These are phyloP conservation scores for Smutsia temminckii DNA, from an alignment of 2,797 vertebrate species.

Conservation along the genomic window DNA sequence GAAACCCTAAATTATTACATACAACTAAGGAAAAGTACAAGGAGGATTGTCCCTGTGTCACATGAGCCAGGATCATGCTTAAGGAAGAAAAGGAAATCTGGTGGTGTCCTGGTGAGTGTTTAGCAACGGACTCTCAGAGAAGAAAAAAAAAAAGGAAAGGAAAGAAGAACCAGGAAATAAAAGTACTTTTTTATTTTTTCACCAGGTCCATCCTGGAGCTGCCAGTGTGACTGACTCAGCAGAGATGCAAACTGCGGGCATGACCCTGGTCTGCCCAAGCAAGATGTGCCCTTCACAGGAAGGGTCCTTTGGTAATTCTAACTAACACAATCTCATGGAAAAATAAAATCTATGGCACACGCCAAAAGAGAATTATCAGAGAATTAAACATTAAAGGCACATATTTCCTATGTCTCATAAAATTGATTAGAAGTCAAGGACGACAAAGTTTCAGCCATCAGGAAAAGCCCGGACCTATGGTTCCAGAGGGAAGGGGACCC, in stretches of 20 bases:
- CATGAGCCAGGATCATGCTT: not conserved
- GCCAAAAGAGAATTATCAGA: not conserved
- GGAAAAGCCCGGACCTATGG: not conserved
- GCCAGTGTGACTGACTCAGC: not conserved
- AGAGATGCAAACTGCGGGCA: not conserved
- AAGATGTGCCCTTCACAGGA: too few relatives aligned
- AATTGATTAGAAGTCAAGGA: not conserved
- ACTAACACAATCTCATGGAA: not conserved
- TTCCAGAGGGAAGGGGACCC: not conserved
- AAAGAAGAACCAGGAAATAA: not conserved
- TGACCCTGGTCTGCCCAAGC: too few relatives aligned
- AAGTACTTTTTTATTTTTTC: accelerated
- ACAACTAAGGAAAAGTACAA: not conserved
- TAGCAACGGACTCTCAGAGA: not conserved
- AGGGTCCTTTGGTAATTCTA: too few relatives aligned
- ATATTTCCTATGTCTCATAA: not conserved
- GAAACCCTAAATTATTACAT: not conserved
- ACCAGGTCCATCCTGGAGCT: not conserved
- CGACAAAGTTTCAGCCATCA: not conserved
- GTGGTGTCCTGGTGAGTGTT: not conserved
- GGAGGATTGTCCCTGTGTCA: not conserved
- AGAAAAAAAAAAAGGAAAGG: not conserved
- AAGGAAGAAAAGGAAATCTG: not conserved
- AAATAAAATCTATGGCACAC: not conserved
- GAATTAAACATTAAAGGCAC: not conserved